A percentile compares a stretch with the other conserved stretches of the same genome.
Evolutionary conservation across 92 coral and sea anemone species (phyloP).

Genomic region (Palythoa grandiflora): DNA sequence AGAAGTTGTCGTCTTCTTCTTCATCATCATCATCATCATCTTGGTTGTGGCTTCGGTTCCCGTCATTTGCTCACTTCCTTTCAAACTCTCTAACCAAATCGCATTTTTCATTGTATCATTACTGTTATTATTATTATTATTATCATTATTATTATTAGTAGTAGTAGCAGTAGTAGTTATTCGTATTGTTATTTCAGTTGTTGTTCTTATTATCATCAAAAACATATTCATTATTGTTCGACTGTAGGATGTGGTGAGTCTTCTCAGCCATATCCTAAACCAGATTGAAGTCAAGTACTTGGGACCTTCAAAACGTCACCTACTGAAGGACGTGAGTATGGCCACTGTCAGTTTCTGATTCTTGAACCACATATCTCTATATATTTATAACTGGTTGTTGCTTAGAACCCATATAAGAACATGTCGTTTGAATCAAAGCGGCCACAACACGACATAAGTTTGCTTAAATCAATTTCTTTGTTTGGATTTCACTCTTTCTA

Average conservation of each 20-base stretch:
- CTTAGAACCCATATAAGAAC: neutral
- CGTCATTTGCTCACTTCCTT: too few species aligned
- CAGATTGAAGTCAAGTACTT: conserved; percentile 54
- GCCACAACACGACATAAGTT: too few species aligned
- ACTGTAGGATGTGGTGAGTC: conserved; percentile 64
- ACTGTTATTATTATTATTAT: neutral
- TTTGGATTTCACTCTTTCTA: too few species aligned
- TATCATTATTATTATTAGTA: neutral
- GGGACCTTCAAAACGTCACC: conserved; percentile 15
- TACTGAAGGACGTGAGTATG: conserved; percentile 61
- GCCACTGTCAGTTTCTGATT: neutral
- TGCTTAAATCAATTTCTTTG: too few species aligned
- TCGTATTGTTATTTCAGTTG: neutral
- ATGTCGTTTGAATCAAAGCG: neutral
- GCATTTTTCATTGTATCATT: neutral
- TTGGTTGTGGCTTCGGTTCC: too few species aligned
- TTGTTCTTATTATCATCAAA: neutral
- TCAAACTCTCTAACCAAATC: neutral
- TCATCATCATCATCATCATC: too few species aligned
- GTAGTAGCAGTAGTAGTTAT: too few species aligned
- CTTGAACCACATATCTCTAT: neutral
- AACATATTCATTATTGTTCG: neutral
- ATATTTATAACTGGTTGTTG: neutral
- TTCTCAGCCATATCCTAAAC: conserved; percentile 62
- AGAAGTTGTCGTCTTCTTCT: too few species aligned